Evolutionary conservation across 2,888 invertebrate species (phyloP).

Genomic region (Apodemia mormo): DNA sequence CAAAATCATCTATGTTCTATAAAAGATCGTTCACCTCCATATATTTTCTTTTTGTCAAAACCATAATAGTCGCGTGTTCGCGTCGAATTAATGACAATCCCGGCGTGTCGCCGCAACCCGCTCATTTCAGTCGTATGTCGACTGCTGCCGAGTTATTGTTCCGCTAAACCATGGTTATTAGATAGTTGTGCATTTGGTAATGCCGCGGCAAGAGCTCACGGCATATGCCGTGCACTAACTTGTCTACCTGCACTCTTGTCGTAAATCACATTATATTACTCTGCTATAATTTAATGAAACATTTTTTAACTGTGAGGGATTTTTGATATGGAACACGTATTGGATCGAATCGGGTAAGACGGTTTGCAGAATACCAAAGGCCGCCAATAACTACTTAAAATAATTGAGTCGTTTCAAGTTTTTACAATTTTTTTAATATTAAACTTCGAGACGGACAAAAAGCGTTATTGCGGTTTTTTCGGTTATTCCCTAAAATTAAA

Average conservation of each 20-base stretch:
- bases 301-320: not conserved
- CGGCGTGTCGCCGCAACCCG: conserved; percentile 71
- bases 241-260: conserved; percentile 51
- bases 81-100: conserved; percentile 74
- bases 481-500: too few relatives aligned
- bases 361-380: too few relatives aligned
- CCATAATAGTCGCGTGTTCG: conserved; percentile 76
- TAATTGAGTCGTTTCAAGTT: not conserved
- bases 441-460: too few relatives aligned
- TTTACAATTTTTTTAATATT: too few relatives aligned
- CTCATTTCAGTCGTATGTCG: conserved; percentile 68
- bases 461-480: too few relatives aligned
- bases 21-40: not conserved
- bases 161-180: conserved; percentile 74
- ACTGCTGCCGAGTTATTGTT: conserved; percentile 50
- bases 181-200: conserved; percentile 71
- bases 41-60: conserved; percentile 69
- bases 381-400: too few relatives aligned
- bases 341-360: too few relatives aligned
- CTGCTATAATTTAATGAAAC: not conserved
- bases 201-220: conserved; percentile 58
- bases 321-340: too few relatives aligned
- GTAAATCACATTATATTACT: conserved; percentile 54
- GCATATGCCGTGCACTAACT: conserved; percentile 66
- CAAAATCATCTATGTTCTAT: not conserved